Evolutionary conservation across 2,113 vertebrate species (phyloP), one percentile per base, ranked within the genome.

Genomic region (Pitta sordida): DNA sequence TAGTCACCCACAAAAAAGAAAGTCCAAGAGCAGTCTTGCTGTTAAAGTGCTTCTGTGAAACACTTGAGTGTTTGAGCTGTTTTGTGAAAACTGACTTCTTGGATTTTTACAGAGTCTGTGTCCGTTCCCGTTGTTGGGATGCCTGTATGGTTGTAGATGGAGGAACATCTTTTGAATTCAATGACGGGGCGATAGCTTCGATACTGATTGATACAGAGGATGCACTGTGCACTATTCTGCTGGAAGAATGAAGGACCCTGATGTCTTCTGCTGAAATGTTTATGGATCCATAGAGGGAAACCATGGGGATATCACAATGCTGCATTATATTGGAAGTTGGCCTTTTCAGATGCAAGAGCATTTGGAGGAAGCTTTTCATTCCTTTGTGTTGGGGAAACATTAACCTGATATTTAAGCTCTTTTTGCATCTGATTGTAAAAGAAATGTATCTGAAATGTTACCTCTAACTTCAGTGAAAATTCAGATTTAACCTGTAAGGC

Each of bases 91-190:
- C 11, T 32, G 37, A 2, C 20, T 58, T 60, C 26, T 64, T 59
- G 78, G 13, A 24, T 41, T 77, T 90, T 71, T 85, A 23, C 92
- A 99, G 99, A 95, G 98, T 99, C 88, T 98, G 98, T 34, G 98
- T 99, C 22, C 98, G 99, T 30, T 99, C 99, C 5, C 98, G 99
- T 18, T 99, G 99, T 58, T 99, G 99, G 99, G 99, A 99, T 37
- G 99, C 99, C 11, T 99, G 99, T 91, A 99, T 99, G 99, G 99
- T 99, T 95, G 98, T 99, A 21, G 99, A 99, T 55, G 99, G 99
- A 41, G 99, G 99, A 88, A 99, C 98, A 14, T 99, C 99, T 16
- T 99, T 99, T 63, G 99, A 99, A 91, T 99, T 99, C 94, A 99
- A 99, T 48, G 99, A 99, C 30, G 99, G 99, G 19, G 99, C 99